These are phyloP conservation scores for Eulemur rubriventer DNA, from an alignment of 2,797 vertebrate species.

Conservation along the genomic window DNA sequence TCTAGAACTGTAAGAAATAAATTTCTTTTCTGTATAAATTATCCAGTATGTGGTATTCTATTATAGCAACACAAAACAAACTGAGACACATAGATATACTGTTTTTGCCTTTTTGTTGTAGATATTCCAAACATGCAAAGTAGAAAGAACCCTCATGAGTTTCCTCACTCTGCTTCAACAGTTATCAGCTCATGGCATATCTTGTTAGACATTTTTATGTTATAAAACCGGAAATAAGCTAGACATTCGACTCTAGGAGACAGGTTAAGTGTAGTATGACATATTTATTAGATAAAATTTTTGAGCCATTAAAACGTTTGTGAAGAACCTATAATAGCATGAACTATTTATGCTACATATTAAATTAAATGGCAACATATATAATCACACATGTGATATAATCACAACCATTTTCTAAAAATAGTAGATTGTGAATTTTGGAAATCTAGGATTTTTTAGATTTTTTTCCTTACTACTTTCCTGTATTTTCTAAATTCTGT, in stretches of 20 bases:
- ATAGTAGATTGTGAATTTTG: not conserved
- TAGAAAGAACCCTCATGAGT: constrained; percentile 11
- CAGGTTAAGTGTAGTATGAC: not conserved
- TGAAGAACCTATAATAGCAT: constrained; percentile 35
- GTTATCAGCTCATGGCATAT: constrained; percentile 9
- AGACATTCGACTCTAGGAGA: not conserved
- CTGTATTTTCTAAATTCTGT: constrained; percentile 9
- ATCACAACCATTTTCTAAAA: constrained; percentile 33
- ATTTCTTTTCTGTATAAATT: not conserved
- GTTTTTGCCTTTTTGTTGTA: not conserved
- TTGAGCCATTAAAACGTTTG: constrained; percentile 38
- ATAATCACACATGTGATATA: constrained; percentile 21
- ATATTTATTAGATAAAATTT: constrained; percentile 22
- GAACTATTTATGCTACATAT: constrained; percentile 1
- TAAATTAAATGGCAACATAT: constrained; percentile 27
- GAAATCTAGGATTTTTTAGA: not conserved
- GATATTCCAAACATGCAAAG: constrained; percentile 39
- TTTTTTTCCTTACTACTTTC: not conserved
- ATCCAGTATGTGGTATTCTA: not conserved
- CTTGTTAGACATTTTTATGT: not conserved
- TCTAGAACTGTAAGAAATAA: not conserved
- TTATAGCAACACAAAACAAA: not conserved
- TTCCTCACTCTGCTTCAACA: constrained; percentile 10
- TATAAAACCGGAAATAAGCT: constrained; percentile 35
- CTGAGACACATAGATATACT: not conserved